These are phyloP conservation scores for Poeciliopsis presidionis DNA, from an alignment of 2,797 vertebrate genomes.

Conservation along the genomic window DNA sequence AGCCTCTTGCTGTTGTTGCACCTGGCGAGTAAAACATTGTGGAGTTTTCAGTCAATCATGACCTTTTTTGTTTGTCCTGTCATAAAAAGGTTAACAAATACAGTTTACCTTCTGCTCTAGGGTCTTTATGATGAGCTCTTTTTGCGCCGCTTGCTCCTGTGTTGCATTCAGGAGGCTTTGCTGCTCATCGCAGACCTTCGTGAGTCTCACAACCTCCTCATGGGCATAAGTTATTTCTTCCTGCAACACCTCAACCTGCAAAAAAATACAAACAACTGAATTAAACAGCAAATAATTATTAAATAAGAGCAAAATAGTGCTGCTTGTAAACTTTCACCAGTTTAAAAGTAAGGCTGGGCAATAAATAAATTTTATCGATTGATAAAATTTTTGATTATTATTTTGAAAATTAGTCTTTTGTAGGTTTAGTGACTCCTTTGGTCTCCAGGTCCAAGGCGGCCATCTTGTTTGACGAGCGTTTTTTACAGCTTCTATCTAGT, in stretches of 20 bases:
- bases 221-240: constrained; percentile 88
- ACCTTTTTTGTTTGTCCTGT: not conserved
- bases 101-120: constrained; percentile 83
- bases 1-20: constrained; percentile 73
- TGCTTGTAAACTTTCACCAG: not conserved
- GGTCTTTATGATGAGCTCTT: constrained; percentile 83
- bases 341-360: no score
- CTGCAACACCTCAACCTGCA: constrained; percentile 89
- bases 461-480: not conserved
- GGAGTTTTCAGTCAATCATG: not conserved
- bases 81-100: not conserved
- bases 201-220: constrained; percentile 89
- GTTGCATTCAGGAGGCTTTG: constrained; percentile 82
- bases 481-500: not conserved
- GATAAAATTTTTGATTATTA: no score
- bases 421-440: no score
- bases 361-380: no score
- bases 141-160: constrained; percentile 81
- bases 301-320: not conserved
- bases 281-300: not conserved
- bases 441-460: not conserved
- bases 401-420: no score
- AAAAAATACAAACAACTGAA: not conserved
- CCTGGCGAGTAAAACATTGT: constrained; percentile 38
- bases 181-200: constrained; percentile 89